Evolutionary conservation across 2,888 invertebrate species (phyloP).

Genomic region (Scaeva pyrastri): DNA sequence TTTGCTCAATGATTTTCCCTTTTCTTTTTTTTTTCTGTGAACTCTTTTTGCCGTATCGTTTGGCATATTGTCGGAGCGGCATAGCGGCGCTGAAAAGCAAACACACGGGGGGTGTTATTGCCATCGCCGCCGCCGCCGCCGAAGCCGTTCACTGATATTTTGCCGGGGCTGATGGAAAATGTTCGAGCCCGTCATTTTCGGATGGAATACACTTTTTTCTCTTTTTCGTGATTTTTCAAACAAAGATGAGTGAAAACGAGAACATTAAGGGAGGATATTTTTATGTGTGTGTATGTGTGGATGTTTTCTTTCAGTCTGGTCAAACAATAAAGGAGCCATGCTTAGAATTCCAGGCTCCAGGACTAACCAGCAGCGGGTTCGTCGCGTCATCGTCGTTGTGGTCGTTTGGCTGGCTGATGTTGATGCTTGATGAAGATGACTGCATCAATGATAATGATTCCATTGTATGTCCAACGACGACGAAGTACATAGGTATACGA

Average conservation of each 20-base stretch:
- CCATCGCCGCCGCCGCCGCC: no score
- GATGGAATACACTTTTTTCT: background rate
- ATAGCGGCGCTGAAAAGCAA: conserved; percentile 40
- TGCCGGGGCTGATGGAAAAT: conserved; percentile 45
- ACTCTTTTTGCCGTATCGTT: background rate
- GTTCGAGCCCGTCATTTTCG: conserved; percentile 31
- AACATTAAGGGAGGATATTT: background rate
- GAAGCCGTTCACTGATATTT: conserved; percentile 49
- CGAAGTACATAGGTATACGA: background rate
- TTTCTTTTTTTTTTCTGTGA: conserved; percentile 1
- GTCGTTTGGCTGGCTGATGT: conserved; percentile 15
- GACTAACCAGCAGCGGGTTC: conserved; percentile 7
- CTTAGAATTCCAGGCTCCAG: conserved; percentile 35
- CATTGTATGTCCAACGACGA: conserved; percentile 25
- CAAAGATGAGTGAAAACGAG: conserved; percentile 16
- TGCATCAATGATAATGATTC: conserved; percentile 64
- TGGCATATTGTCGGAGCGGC: conserved; percentile 28
- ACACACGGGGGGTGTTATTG: conserved; percentile 67
- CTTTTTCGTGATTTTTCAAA: conserved; percentile 8
- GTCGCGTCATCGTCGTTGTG: no score
- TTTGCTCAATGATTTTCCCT: conserved; percentile 24
- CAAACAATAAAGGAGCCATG: conserved; percentile 58
- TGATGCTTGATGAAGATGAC: conserved; percentile 48
- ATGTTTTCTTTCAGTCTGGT: conserved; percentile 56
- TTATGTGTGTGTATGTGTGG: conserved; percentile 1